A percentile compares a stretch with the other conserved stretches of the same genome.
Evolutionary conservation across 1,140 invertebrate species (phyloP).

Genomic region (Vanessa atalanta): DNA sequence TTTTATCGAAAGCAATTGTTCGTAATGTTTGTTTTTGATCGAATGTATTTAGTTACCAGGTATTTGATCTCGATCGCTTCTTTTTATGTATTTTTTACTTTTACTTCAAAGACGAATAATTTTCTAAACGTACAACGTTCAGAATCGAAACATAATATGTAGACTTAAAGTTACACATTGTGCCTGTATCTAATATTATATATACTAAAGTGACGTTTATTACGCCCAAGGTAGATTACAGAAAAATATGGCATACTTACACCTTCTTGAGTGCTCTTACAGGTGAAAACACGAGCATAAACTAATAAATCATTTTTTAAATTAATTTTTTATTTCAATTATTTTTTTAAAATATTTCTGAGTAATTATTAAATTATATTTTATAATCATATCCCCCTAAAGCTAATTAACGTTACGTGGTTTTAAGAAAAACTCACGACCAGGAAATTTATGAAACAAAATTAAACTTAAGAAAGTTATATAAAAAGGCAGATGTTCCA

Average conservation of each 20-base stretch:
- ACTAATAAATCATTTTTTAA: no score
- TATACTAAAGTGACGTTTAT: no score
- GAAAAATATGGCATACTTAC: no score
- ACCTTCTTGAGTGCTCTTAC: no score
- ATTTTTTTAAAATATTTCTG: neutral
- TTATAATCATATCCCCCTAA: neutral
- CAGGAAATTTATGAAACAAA: slow-evolving; percentile 25
- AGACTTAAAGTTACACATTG: neutral
- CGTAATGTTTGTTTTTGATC: neutral
- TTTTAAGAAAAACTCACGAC: slow-evolving; percentile 11
- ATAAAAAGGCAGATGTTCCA: slow-evolving; percentile 47
- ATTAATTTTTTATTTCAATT: no score
- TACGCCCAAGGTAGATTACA: no score
- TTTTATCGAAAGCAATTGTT: neutral
- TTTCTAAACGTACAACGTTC: no score
- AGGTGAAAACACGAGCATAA: no score
- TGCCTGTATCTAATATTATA: no score
- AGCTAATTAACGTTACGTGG: slow-evolving; percentile 4
- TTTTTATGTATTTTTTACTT: no score
- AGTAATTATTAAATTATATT: no score
- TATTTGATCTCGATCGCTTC: neutral
- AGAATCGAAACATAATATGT: neutral
- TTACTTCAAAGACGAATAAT: no score
- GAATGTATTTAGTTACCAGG: neutral
- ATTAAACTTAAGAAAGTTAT: slow-evolving; percentile 36